Base-by-base conservation (phyloP, 2,797 vertebrate genomes). In the Crocidura indochinensis region DNA sequence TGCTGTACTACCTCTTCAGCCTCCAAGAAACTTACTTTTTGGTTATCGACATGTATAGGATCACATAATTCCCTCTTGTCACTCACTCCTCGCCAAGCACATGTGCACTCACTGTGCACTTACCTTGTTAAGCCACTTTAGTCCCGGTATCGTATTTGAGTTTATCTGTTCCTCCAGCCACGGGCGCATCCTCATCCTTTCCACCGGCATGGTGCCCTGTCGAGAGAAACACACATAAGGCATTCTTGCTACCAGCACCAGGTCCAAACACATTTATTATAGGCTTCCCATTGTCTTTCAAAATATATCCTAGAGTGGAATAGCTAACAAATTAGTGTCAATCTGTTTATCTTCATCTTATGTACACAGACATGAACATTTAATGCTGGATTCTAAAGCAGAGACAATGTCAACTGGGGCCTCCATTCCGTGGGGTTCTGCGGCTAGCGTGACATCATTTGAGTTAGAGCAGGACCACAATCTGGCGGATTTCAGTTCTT, bases 131-230 rank as follows among this genome's bases (percentile, higher is more conserved):
- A 99, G 97, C 99, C 99, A 99, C 97, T 98, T 99, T 62, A 99
- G 98, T 73, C 99, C 99, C 0, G 99, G 99, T 96, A 99, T 99
- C 89, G 98, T 98, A 96, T 98, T 98, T 0, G 98, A 99, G 94
- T 99, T 98, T 90, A 99, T 99, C 97, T 99, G 99, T 60, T 99
- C 99, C 97, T 99, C 99, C 96, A 99, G 97, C 99, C 99, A 99
- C 0, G 99, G 99, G 75, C 99, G 98, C 99, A 99, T 99, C 53
- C 99, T 98, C 99, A 99, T 99, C 96, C 99, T 98, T 97, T 99
- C 99, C 53, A 99, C 99, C 8, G 99, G 99, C 99, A 99, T 99
- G 79, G 96, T 98, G 94, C 96, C 97, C 97, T 51, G 87, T 10
- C 3, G 68, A 76, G 93, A 88, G 65, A 95, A 79, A 47, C 24